Evolutionary conservation across 2,113 vertebrate species (phyloP).

Genomic region (Bos indicus): DNA sequence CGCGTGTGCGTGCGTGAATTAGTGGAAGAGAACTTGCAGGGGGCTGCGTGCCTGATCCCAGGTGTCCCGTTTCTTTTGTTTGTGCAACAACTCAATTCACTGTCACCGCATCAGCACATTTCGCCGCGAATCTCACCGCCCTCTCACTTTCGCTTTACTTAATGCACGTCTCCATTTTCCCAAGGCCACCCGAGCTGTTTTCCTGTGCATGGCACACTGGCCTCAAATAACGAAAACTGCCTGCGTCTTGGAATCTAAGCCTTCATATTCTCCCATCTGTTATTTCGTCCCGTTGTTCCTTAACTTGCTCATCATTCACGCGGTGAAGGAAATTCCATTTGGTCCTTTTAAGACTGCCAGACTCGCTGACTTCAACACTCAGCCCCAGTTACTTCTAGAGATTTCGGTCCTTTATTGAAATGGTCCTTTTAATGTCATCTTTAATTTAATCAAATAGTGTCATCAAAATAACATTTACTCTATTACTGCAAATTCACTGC

Average conservation of each 20-base stretch:
- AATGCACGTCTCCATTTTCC: neutral
- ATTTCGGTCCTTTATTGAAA: conserved; percentile 76
- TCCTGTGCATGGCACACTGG: neutral
- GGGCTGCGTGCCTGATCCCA: neutral
- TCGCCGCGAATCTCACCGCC: conserved; percentile 23
- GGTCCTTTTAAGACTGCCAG: conserved; percentile 52
- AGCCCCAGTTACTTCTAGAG: conserved; percentile 69
- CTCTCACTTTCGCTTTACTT: conserved; percentile 44
- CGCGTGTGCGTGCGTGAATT: neutral
- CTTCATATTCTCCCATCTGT: conserved; percentile 39
- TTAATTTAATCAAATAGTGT: conserved; percentile 84
- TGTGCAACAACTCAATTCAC: neutral
- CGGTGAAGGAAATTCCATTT: conserved; percentile 45
- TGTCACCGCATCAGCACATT: conserved; percentile 57
- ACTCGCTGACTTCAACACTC: conserved; percentile 63
- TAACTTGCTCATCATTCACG: conserved; percentile 52
- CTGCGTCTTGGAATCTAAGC: neutral
- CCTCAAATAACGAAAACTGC: conserved; percentile 48
- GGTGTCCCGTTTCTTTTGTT: conserved; percentile 36
- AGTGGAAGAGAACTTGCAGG: neutral
- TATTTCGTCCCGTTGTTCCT: conserved; percentile 55
- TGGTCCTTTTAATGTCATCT: conserved; percentile 81
- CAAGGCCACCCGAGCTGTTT: neutral
- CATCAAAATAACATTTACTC: conserved; percentile 84
- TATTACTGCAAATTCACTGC: conserved; percentile 85